Conservation (phyloP, 1,140 invertebrate genomes). For the Temnothorax longispinosus region DNA sequence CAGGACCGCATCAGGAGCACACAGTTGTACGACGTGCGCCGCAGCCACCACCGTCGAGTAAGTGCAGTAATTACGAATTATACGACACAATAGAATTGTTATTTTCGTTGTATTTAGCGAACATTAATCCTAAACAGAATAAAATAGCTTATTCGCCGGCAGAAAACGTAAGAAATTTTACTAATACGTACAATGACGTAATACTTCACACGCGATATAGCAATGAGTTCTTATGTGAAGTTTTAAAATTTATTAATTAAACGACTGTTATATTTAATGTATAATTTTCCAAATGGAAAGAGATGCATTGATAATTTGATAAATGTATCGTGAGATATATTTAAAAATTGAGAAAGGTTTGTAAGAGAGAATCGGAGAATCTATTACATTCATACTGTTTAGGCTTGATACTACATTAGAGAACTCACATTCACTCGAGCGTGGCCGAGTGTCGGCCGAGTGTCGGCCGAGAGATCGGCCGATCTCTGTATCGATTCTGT, state of each 20-base stretch:
- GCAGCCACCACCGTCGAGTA: conserved; percentile 87
- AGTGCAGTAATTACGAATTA: conserved; percentile 70
- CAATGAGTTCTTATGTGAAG: neutral
- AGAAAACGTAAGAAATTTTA: neutral
- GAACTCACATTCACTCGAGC: conserved; percentile 24
- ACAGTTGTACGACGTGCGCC: conserved; percentile 88
- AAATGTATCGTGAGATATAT: neutral
- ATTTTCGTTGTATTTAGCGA: conserved; percentile 8
- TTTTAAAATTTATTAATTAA: neutral
- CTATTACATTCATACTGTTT: conserved; percentile 9
- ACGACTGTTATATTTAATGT: neutral
- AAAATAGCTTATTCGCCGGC: neutral
- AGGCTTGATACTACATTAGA: conserved; percentile 9
- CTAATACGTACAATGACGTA: neutral
- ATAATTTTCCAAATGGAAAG: neutral
- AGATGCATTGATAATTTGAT: neutral
- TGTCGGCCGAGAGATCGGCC: too few species aligned
- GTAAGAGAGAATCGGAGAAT: neutral
- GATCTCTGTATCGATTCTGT: conserved; percentile 2
- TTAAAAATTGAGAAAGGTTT: neutral
- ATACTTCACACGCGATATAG: neutral
- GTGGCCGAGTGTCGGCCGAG: too few species aligned
- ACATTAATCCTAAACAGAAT: conserved; percentile 41
- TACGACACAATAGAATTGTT: neutral
- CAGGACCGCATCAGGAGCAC: conserved; percentile 88